Percentiles rank a stretch among this genome's conserved stretches.
Conservation (phyloP, 2,113 vertebrate genomes). For the Oenanthe oenanthe region DNA sequence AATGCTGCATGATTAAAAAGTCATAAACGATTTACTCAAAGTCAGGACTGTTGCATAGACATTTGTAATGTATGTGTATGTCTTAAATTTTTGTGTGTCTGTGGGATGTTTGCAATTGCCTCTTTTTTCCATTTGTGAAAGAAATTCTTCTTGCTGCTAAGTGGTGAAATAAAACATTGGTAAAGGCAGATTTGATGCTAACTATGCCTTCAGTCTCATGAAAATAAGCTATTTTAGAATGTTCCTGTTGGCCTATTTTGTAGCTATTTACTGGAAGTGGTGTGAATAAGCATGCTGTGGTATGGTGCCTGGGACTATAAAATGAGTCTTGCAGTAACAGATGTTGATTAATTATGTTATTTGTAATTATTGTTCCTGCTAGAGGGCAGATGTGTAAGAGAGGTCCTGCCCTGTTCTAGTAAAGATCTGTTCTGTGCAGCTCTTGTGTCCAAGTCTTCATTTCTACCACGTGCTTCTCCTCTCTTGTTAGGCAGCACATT, state of each 20-base stretch:
- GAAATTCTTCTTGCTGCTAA: conserved; percentile 64
- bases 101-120: conserved; percentile 61
- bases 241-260: conserved; percentile 56
- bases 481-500: conserved; percentile 31
- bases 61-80: conserved; percentile 66
- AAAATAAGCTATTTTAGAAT: conserved; percentile 70
- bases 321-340: conserved; percentile 59
- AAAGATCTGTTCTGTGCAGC: conserved; percentile 73
- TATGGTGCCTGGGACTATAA: conserved; percentile 51
- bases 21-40: conserved; percentile 60
- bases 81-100: conserved; percentile 65
- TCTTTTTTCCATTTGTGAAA: conserved; percentile 68
- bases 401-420: conserved; percentile 66
- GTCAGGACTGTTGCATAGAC: conserved; percentile 63
- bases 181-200: conserved; percentile 68
- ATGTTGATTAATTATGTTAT: conserved; percentile 65
- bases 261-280: conserved; percentile 55
- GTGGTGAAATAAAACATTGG: conserved; percentile 68
- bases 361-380: conserved; percentile 71
- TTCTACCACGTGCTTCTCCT: conserved; percentile 64
- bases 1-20: conserved; percentile 68
- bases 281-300: conserved; percentile 63
- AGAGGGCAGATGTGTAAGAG: conserved; percentile 67
- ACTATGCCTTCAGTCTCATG: conserved; percentile 60
- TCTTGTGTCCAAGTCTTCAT: conserved; percentile 76